Base-by-base conservation (phyloP, 2,888 invertebrate genomes). In the Prosapia bicincta region DNA sequence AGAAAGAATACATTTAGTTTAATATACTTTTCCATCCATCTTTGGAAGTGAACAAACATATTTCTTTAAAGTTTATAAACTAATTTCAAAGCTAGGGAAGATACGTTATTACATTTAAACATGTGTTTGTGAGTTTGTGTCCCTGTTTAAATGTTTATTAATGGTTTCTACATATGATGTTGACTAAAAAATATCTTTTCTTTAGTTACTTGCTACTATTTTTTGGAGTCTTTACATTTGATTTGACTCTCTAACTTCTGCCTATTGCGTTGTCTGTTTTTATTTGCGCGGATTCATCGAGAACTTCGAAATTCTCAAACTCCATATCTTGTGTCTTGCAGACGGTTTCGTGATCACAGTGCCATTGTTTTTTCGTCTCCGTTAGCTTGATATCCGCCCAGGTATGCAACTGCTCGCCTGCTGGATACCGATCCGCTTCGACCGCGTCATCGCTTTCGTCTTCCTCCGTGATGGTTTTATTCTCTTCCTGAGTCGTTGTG, bases 341-440 rank as follows among this genome's bases (percentile, higher is more conserved):
- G 23, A 84, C 79, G 0, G 83, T 84, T 72, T 83, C 84, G 7
- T 77, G 78, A n/a, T 69, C 67, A 32, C 68, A 76, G 73, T 71
- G 99, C 99, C 75, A 99, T 72, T 99, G 99, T 84, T 99, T 99
- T 88, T 88, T 99, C 23, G 98, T 98, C 85, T 98, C 98, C 28
- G 98, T 98, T 20, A 80, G 66, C 79, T 78, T 79, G 78, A 80
- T 6, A 76, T 79, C 65, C 66, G 78, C 30, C 74, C 76, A 24
- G 23, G 67, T 74, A 32, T 81, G 79, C 54, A 84, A 84, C 79
- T 85, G 85, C 28, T 84, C 81, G 72, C 82, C 83, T 26, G 65
- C 23, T 23, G 65, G 28, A 10, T 65, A 3, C 67, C 76, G 24
- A 80, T 79, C 70, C 66, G 76, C 77, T 38, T 79, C 72, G 6